Percentiles rank a stretch among this genome's conserved stretches.
Conservation (phyloP, 2,888 invertebrate genomes). For the Xylota sylvarum region DNA sequence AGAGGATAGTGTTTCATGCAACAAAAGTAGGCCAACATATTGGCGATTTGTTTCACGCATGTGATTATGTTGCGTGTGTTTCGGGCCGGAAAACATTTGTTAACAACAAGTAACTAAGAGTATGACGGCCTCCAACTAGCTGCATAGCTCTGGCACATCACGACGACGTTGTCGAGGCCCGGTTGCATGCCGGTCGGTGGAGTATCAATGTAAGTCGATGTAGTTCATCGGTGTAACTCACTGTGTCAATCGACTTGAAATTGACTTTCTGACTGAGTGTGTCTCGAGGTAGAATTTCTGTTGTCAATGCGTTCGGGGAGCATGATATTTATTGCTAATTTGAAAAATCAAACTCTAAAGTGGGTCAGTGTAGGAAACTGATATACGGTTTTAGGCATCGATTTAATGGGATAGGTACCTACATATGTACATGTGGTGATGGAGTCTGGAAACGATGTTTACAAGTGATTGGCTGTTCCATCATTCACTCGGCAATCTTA, state of each 20-base stretch:
- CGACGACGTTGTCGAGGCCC: slow-evolving; percentile 14
- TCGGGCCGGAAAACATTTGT: slow-evolving; percentile 75
- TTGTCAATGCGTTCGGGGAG: slow-evolving; percentile 54
- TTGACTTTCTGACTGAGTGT: slow-evolving; percentile 70
- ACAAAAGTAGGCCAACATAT: slow-evolving; percentile 70
- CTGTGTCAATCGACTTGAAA: slow-evolving; percentile 72
- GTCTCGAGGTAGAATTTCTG: slow-evolving; percentile 67
- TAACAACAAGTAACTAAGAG: slow-evolving; percentile 62
- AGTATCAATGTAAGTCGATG: slow-evolving; percentile 39
- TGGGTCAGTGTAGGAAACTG: slow-evolving; percentile 52
- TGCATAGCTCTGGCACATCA: slow-evolving; percentile 47
- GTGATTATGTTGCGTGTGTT: slow-evolving; percentile 75
- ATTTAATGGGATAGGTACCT: background rate
- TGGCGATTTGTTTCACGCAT: slow-evolving; percentile 76
- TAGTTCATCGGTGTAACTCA: slow-evolving; percentile 72
- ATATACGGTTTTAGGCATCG: slow-evolving; percentile 12
- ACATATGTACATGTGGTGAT: no score
- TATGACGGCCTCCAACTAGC: slow-evolving; percentile 51
- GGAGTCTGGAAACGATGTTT: background rate
- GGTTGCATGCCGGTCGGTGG: slow-evolving; percentile 41
- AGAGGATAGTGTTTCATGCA: slow-evolving; percentile 53
- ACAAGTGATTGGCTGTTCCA: background rate
- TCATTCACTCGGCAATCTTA: background rate
- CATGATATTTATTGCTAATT: slow-evolving; percentile 62
- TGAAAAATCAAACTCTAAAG: slow-evolving; percentile 56